Percentiles rank a stretch among this genome's conserved stretches.
Evolutionary conservation across 2,113 vertebrate species (phyloP).

Genomic region (Euleptes europaea): DNA sequence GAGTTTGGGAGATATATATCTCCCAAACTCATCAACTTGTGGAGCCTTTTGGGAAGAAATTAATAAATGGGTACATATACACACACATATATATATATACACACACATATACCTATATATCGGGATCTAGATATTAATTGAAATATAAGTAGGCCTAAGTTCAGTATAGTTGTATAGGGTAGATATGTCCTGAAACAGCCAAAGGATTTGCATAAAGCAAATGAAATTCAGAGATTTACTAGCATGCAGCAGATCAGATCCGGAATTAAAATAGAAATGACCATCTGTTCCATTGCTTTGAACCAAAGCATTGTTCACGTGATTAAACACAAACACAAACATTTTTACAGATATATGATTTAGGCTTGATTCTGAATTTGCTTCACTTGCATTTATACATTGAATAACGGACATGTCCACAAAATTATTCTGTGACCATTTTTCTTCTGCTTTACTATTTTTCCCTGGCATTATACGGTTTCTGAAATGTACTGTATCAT

Average conservation of each 20-base stretch:
- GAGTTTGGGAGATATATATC: slow-evolving; percentile 22
- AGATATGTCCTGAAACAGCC: slow-evolving; percentile 60
- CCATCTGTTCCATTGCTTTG: slow-evolving; percentile 82
- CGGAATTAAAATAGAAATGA: slow-evolving; percentile 75
- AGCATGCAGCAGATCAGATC: slow-evolving; percentile 70
- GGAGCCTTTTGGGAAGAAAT: neutral
- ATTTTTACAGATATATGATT: slow-evolving; percentile 33
- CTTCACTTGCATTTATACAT: slow-evolving; percentile 27
- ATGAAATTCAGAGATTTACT: slow-evolving; percentile 76
- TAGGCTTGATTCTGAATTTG: slow-evolving; percentile 37
- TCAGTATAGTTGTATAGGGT: slow-evolving; percentile 40
- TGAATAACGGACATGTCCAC: slow-evolving; percentile 20
- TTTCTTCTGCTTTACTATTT: neutral
- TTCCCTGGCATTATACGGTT: neutral
- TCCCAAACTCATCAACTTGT: neutral
- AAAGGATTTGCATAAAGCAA: slow-evolving; percentile 74
- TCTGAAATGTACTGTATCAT: too few relatives aligned
- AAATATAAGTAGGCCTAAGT: slow-evolving; percentile 10
- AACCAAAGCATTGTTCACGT: slow-evolving; percentile 56
- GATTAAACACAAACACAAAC: slow-evolving; percentile 59
- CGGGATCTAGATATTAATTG: neutral
- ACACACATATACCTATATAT: slow-evolving; percentile 8
- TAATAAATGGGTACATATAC: neutral
- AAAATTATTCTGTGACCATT: neutral
- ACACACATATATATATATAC: neutral